A percentile compares a stretch with the other conserved stretches of the same genome.
phyloP scores from a whole-genome alignment of 2,888 invertebrate genomes.

The Caenorhabditis afra region DNA sequence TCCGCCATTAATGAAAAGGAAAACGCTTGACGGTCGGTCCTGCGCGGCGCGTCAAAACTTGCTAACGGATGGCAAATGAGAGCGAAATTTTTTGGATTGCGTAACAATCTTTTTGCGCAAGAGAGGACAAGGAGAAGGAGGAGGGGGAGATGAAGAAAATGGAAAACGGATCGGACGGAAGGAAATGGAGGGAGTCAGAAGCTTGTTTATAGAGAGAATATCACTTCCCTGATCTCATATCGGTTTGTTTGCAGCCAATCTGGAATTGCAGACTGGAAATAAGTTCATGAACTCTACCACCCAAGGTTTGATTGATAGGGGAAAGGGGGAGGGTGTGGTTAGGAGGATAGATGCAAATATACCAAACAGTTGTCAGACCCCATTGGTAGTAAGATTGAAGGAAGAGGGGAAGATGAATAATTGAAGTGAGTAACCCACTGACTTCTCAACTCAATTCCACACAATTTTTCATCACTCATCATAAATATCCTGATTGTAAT shows the following conservation, averaged over 20 bases:
- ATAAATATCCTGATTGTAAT: slow-evolving; percentile 48
- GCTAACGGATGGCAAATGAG: slow-evolving; percentile 64
- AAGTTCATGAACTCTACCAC: no score
- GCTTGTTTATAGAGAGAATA: slow-evolving; percentile 45
- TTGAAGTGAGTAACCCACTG: background rate
- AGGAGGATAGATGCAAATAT: no score
- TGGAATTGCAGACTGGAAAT: no score
- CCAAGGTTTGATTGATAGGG: no score
- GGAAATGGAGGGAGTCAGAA: slow-evolving; percentile 14
- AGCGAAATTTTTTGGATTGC: slow-evolving; percentile 60
- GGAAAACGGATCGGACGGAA: slow-evolving; percentile 5
- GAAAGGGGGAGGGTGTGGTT: no score
- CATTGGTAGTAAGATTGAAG: background rate
- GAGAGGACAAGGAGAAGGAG: slow-evolving; percentile 30
- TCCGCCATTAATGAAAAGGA: slow-evolving; percentile 54
- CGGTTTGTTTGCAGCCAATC: slow-evolving; percentile 41
- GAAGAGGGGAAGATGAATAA: slow-evolving; percentile 29
- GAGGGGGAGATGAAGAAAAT: slow-evolving; percentile 8
- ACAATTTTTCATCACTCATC: slow-evolving; percentile 8
- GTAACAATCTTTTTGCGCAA: slow-evolving; percentile 57
- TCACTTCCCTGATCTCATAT: slow-evolving; percentile 51
- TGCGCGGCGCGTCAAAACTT: slow-evolving; percentile 51
- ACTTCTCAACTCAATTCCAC: slow-evolving; percentile 3
- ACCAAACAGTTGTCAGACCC: slow-evolving; percentile 10
- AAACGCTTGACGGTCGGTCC: slow-evolving; percentile 47